phyloP scores from a whole-genome alignment of 2,113 vertebrate species.

The Limanda limanda region DNA sequence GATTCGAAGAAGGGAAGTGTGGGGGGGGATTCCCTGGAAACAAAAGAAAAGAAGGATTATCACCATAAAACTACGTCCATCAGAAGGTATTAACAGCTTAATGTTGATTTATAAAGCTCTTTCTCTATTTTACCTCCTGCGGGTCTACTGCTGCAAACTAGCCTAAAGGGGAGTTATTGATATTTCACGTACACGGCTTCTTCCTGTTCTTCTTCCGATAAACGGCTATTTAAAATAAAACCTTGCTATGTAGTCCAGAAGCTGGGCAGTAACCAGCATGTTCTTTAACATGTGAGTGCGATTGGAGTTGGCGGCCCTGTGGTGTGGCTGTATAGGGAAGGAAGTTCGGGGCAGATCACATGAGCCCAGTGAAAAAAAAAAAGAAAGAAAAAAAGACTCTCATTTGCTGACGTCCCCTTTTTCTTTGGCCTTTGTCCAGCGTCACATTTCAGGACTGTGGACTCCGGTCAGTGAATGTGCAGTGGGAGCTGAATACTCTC shows the following conservation, averaged over 20 bases:
- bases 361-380: constrained; percentile 40
- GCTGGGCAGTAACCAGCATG: background rate
- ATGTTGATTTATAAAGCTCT: background rate
- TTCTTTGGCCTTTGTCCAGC: constrained; percentile 69
- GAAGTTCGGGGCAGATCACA: constrained; percentile 68
- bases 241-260: constrained; percentile 17
- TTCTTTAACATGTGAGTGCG: constrained; percentile 15
- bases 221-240: background rate
- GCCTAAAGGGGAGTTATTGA: background rate
- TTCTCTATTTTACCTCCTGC: background rate
- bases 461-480: constrained; percentile 44
- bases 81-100: background rate
- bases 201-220: background rate
- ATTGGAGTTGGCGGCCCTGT: constrained; percentile 16
- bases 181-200: background rate
- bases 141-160: background rate
- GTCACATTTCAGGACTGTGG: constrained; percentile 48
- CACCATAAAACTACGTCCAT: background rate
- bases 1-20: background rate
- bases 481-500: constrained; percentile 20
- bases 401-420: constrained; percentile 73
- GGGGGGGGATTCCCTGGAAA: constrained; percentile 9
- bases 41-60: background rate
- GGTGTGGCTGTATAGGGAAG: constrained; percentile 56
- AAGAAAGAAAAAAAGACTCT: constrained; percentile 29